These are phyloP conservation scores for Melanotus villosus DNA, from an alignment of 2,888 invertebrate species.

Conservation along the genomic window DNA sequence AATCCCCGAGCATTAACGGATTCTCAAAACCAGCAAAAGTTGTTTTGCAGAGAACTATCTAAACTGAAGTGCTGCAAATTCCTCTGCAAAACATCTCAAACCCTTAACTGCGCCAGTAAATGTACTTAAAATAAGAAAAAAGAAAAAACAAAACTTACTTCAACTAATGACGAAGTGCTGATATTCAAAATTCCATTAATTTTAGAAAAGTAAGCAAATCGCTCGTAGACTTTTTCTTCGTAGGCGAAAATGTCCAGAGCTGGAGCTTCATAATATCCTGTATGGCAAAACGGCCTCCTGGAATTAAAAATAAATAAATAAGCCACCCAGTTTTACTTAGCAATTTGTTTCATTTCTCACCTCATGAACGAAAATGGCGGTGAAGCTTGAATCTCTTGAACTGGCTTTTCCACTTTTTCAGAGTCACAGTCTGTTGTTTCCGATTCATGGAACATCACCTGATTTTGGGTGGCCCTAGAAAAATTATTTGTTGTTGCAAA, in stretches of 20 bases:
- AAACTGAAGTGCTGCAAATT: too few species aligned
- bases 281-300: slow-evolving; percentile 53
- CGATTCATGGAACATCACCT: slow-evolving; percentile 61
- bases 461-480: slow-evolving; percentile 24
- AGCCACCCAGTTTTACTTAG: not conserved
- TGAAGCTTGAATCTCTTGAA: not conserved
- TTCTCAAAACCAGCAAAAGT: too few species aligned
- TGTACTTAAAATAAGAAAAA: too few species aligned
- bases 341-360: too few species aligned
- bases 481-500: not conserved
- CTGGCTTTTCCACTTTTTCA: slow-evolving; percentile 33
- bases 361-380: slow-evolving; percentile 7
- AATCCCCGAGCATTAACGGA: too few species aligned
- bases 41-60: too few species aligned
- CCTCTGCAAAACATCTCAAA: too few species aligned
- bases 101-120: too few species aligned
- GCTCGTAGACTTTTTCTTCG: slow-evolving; percentile 50
- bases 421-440: slow-evolving; percentile 61
- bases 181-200: slow-evolving; percentile 43
- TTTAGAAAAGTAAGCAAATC: slow-evolving; percentile 52
- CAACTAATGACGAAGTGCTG: slow-evolving; percentile 56
- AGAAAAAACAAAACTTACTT: too few species aligned
- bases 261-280: slow-evolving; percentile 47
- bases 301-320: slow-evolving; percentile 6
- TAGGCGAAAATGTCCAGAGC: slow-evolving; percentile 48